Conservation (phyloP, 2,797 vertebrate genomes). For the Enteromius anoplus region DNA sequence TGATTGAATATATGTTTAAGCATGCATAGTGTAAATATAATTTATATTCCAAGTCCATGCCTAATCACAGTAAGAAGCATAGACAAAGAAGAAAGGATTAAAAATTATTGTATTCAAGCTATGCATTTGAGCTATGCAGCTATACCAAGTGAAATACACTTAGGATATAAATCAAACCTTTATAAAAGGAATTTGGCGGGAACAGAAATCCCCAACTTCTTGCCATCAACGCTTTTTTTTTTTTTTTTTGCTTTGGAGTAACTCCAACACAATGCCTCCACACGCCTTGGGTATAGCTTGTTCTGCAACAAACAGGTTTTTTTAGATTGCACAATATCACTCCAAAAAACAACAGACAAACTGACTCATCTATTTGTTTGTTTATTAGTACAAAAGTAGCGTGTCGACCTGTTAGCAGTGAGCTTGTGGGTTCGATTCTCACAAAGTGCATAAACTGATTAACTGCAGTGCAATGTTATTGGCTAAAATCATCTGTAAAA, state of each 20-base stretch:
- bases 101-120: neutral
- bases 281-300: slow-evolving; percentile 25
- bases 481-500: neutral
- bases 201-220: neutral
- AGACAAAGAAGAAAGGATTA: neutral
- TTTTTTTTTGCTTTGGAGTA: slow-evolving; percentile 12
- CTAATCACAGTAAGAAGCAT: neutral
- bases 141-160: neutral
- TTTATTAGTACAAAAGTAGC: neutral
- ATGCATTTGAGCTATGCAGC: neutral
- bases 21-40: neutral
- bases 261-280: slow-evolving; percentile 41
- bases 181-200: neutral
- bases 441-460: neutral
- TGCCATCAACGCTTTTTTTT: neutral
- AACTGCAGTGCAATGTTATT: neutral
- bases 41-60: neutral
- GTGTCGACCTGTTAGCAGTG: neutral
- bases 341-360: slow-evolving; percentile 4
- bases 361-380: neutral
- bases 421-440: neutral
- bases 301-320: slow-evolving; percentile 30
- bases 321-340: neutral
- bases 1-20: neutral
- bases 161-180: neutral